These are phyloP conservation scores for Lutraria rhynchaena DNA, from an alignment of 1,140 invertebrate species.

Conservation along the genomic window DNA sequence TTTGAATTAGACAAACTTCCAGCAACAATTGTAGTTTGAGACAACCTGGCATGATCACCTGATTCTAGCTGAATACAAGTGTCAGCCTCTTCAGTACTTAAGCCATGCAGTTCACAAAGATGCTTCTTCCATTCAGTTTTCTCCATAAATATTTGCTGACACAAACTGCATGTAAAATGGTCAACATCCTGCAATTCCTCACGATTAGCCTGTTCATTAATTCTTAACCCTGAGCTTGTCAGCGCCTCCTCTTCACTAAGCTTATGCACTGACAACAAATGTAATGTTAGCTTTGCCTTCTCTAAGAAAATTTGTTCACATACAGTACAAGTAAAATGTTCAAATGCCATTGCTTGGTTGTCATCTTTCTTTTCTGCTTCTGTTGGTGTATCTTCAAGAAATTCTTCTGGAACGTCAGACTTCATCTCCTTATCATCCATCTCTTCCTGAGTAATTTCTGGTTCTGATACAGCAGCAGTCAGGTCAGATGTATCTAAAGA, in stretches of 20 bases:
- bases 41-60: background rate
- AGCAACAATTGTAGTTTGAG: background rate
- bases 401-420: background rate
- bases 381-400: background rate
- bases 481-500: slow-evolving; percentile 12
- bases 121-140: slow-evolving; percentile 23
- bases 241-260: slow-evolving; percentile 30
- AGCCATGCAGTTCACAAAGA: slow-evolving; percentile 25
- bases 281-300: slow-evolving; percentile 7
- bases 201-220: background rate
- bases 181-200: background rate
- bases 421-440: slow-evolving; percentile 4
- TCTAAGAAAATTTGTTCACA: slow-evolving; percentile 46
- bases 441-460: background rate
- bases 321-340: slow-evolving; percentile 49
- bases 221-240: slow-evolving; percentile 24
- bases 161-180: slow-evolving; percentile 34
- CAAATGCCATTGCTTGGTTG: background rate
- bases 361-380: slow-evolving; percentile 5
- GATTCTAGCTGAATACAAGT: slow-evolving; percentile 22
- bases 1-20: background rate
- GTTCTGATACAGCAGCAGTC: background rate
- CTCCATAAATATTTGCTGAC: slow-evolving; percentile 41
- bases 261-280: slow-evolving; percentile 26
- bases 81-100: slow-evolving; percentile 19